These are phyloP conservation scores for Odocoileus hemionus DNA, from an alignment of 2,113 vertebrate species.

Conservation along the genomic window DNA sequence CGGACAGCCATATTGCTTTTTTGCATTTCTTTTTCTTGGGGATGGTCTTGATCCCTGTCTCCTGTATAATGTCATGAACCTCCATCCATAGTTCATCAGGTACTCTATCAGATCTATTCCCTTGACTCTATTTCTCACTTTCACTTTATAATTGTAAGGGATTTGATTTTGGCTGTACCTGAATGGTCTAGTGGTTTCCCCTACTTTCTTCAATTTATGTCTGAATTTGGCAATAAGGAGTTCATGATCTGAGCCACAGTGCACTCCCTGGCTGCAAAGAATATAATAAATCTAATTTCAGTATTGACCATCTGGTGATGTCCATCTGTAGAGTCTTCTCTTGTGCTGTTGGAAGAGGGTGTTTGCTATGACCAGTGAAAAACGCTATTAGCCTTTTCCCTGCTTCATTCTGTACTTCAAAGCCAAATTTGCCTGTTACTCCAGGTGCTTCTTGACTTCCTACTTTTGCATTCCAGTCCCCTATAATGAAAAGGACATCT, in stretches of 20 bases:
- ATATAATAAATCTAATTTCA: background rate
- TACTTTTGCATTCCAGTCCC: background rate
- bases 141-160: background rate
- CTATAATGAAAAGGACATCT: background rate
- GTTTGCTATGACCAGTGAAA: background rate
- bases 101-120: background rate
- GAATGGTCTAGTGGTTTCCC: background rate
- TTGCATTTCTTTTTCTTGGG: background rate
- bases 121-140: background rate
- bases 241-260: background rate
- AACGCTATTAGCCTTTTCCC: background rate
- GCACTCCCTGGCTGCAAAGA: background rate
- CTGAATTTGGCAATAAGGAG: background rate
- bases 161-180: background rate
- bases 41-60: background rate
- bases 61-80: background rate
- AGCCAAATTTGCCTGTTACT: background rate
- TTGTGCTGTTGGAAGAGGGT: background rate
- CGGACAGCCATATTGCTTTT: background rate
- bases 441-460: background rate
- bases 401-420: background rate
- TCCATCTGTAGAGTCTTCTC: background rate
- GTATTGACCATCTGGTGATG: background rate
- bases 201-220: background rate
- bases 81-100: background rate